Evolutionary conservation across 2,113 vertebrate genomes (phyloP).

Genomic region (Verasper variegatus): DNA sequence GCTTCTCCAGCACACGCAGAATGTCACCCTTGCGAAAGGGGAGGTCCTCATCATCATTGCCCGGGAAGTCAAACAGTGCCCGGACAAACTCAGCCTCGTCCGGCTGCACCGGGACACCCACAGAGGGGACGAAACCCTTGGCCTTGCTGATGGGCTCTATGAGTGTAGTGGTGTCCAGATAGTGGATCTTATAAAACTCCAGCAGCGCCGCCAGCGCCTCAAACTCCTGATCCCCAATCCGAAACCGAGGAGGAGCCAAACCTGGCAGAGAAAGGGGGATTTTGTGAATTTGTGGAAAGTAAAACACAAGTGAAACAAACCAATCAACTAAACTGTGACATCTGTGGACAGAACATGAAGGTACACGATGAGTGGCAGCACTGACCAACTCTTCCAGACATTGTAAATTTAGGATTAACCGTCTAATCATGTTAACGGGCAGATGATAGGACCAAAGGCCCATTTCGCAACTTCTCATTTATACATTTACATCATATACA

Average conservation of each 20-base stretch:
- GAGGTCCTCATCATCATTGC: conserved; percentile 98
- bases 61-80: conserved; percentile 97
- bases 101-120: conserved; percentile 80
- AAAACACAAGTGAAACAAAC: neutral
- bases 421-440: neutral
- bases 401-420: neutral
- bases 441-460: neutral
- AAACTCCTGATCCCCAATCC: conserved; percentile 98
- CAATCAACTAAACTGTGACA: neutral
- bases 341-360: neutral
- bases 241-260: conserved; percentile 87
- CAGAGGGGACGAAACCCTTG: conserved; percentile 71
- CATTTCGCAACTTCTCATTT: neutral
- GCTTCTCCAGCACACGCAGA: conserved; percentile 94
- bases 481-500: no score
- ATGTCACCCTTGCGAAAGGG: conserved; percentile 97
- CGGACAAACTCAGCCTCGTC: conserved; percentile 93
- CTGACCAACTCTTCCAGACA: neutral
- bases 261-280: conserved; percentile 76
- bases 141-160: conserved; percentile 92
- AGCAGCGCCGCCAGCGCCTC: conserved; percentile 93
- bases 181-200: conserved; percentile 99
- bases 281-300: neutral
- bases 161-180: conserved; percentile 99
- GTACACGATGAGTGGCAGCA: neutral